Base-by-base conservation (phyloP, 2,888 invertebrate genomes). In the Stenolophus ochropezus region DNA sequence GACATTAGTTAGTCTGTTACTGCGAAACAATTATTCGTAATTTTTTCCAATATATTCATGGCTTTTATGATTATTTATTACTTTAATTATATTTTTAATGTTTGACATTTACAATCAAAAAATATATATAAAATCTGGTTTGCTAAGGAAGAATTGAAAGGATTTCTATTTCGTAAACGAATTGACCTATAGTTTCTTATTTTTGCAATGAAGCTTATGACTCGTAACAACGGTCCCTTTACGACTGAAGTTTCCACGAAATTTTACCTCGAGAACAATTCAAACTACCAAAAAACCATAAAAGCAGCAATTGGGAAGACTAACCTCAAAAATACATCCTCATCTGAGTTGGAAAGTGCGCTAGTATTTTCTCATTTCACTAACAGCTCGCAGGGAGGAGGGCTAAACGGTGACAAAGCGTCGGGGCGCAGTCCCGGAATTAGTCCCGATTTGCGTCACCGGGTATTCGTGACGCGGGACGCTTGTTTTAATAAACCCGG, bases 371-470 rank as follows among this genome's bases (percentile, higher is more conserved):
- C 21, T 56, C 56, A 56, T 56, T 56, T 8, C 56, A 56, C 20
- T 56, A 56, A 20, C 56, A 56, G 56, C 20, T 42, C 33, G 56
- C 18, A 18, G 20, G 20, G 8, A 56, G 20, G 11, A 56, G 16
- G 20, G 18, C 56, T 56, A 56, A 56, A 11, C 56, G 56, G 56
- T 56, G 56, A 56, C 56, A 56, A 56, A 56, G 56, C 20, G 21
- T 56, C 56, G 20, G 5, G 18, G 20, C 16, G 49, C 8, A 56
- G 56, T 16, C 18, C 56, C 20, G 20, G 21, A 56, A 56, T 56
- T 56, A 56, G 56, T 56, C 16, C 11, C 56, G 56, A 56, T 56
- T 56, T 56, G 56, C 56, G 21, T 21, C 0, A 20, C 53, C 20
- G 53, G 20, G 8, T 53, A 53, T 20, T 53, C 53, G 53, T 16